Evolutionary conservation across 2,888 invertebrate species (phyloP).

Genomic region (Spilarctia lutea): DNA sequence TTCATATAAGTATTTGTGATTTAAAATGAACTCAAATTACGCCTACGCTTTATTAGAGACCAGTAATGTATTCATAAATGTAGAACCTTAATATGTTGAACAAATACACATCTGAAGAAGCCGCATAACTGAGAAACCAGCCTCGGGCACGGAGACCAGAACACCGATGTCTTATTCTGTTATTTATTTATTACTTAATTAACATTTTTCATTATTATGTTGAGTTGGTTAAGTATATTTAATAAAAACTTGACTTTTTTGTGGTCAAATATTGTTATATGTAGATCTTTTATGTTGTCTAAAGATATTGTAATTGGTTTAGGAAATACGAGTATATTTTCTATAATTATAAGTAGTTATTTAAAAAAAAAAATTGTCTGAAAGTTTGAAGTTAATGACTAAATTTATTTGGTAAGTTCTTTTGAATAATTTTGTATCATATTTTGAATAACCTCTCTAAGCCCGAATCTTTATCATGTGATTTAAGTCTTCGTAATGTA

Average conservation of each 20-base stretch:
- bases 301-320: neutral
- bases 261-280: neutral
- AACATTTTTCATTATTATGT: conserved; percentile 52
- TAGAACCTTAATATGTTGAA: conserved; percentile 50
- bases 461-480: neutral
- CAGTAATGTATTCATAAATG: conserved; percentile 39
- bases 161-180: conserved; percentile 36
- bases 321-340: neutral
- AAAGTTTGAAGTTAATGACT: neutral
- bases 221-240: conserved; percentile 32
- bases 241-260: conserved; percentile 13
- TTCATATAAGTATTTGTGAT: conserved; percentile 43
- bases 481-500: neutral
- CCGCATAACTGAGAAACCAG: conserved; percentile 52
- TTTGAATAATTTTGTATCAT: too few relatives aligned
- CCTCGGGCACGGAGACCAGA: conserved; percentile 43
- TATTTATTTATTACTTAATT: conserved; percentile 43
- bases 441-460: neutral
- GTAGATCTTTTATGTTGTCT: neutral
- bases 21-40: conserved; percentile 26
- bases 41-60: conserved; percentile 39
- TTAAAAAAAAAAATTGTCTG: neutral
- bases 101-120: conserved; percentile 58
- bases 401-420: neutral
- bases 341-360: neutral